Conservation (phyloP, 2,797 vertebrate genomes). For the Galaxias olidus region DNA sequence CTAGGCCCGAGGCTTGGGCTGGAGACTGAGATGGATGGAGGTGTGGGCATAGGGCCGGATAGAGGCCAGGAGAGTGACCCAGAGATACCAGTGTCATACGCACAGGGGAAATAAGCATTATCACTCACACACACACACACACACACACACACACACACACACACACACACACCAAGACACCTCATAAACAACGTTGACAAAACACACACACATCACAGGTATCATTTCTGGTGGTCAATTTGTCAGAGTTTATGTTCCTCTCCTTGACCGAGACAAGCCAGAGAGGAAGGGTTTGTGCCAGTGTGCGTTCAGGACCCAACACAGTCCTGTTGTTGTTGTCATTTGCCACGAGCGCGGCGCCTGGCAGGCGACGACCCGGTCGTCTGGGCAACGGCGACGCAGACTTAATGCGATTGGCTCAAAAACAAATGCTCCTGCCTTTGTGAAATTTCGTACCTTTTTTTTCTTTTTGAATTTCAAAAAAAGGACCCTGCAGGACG, state of each 20-base stretch:
- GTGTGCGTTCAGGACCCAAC: conserved; percentile 14
- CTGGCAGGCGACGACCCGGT: conserved; percentile 42
- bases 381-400: conserved; percentile 32
- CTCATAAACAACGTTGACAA: background rate
- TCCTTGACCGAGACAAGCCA: background rate
- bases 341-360: conserved; percentile 67
- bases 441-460: conserved; percentile 74
- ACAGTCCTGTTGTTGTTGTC: conserved; percentile 27
- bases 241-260: background rate
- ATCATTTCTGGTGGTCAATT: conserved; percentile 2
- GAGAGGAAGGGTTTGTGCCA: background rate
- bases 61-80: conserved; percentile 66
- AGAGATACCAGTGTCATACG: conserved; percentile 32
- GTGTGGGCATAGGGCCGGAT: conserved; percentile 55
- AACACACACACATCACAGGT: conserved; percentile 14
- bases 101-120: conserved; percentile 5
- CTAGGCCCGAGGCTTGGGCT: conserved; percentile 60
- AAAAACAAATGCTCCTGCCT: conserved; percentile 69
- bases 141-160: conserved; percentile 27
- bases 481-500: conserved; percentile 58
- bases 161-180: conserved; percentile 23
- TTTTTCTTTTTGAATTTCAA: conserved; percentile 71
- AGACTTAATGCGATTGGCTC: conserved; percentile 69
- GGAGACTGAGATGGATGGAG: conserved; percentile 72
- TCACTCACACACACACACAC: conserved; percentile 9